Base-by-base conservation (phyloP, 2,113 vertebrate species). In the Scomber japonicus region DNA sequence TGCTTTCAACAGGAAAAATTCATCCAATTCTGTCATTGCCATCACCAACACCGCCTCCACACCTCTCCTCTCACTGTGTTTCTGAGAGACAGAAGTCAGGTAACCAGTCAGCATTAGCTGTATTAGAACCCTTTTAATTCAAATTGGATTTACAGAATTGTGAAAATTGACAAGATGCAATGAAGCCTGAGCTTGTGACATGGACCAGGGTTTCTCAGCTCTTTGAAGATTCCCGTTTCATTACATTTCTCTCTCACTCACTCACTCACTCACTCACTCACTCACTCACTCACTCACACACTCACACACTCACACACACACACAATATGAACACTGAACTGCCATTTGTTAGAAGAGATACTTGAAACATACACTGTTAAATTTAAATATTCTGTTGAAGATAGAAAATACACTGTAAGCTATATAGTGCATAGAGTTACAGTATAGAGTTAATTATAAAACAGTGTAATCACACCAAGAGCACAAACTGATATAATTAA, bases 1-100 rank as follows among this genome's bases (percentile, higher is more conserved):
- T 80, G 50, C 66, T 73, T 83, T 85, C 60, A 71, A 67, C 46
- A 78, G 40, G 53, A 51, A 80, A 63, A 72, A 84, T 24, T 80
- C 61, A 81, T 77, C 57, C 45, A 21, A 30, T 69, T 83, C 62
- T 59, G 57, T 54, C 73, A 76, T 2, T 11, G 45, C 65, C 24
- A 45, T 24, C 48, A 81, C 61, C 60, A 30, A 51, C 61, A 46
- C 50, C 53, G 0, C 59, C 72, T n/a, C 81, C 55, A 50, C 68
- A 87, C 64, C 57, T 56, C 55, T 55, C 19, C 49, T 45, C 48
- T 75, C 44, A n/a, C 50, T 55, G 46, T 68, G 49, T 82, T 78
- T 67, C 48, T 65, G 61, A 60, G 73, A 80, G 70, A 45, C 70
- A 83, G 53, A 27, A 72, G 68, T 84, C 81, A 71, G 62, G 57